Evolutionary conservation across 2,797 vertebrate genomes (phyloP).

Genomic region (Chromis chromis): DNA sequence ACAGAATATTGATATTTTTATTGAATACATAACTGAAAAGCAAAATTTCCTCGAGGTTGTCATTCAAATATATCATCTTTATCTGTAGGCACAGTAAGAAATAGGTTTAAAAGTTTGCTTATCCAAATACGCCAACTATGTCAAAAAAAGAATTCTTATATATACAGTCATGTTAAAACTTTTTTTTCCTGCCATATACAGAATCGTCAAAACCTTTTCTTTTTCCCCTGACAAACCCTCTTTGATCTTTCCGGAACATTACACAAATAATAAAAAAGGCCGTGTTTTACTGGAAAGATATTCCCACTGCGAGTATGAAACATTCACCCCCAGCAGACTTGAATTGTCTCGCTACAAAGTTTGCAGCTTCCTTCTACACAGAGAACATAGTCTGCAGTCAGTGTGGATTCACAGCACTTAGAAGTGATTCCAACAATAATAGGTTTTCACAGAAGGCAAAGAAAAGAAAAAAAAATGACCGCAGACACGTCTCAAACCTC

Average conservation of each 20-base stretch:
- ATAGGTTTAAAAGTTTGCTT: not conserved
- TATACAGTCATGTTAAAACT: too few relatives aligned
- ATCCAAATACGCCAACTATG: too few relatives aligned
- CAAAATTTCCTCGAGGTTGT: not conserved
- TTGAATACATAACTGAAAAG: not conserved
- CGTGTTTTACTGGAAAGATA: constrained; percentile 16
- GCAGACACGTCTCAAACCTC: constrained; percentile 6
- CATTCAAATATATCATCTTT: not conserved
- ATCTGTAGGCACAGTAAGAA: not conserved
- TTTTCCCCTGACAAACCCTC: not conserved
- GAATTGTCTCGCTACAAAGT: constrained; percentile 18
- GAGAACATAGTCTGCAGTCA: not conserved
- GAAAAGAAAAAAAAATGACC: not conserved
- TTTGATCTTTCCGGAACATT: constrained; percentile 3
- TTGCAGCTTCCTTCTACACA: not conserved
- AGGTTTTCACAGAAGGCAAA: not conserved
- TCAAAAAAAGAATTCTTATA: too few relatives aligned
- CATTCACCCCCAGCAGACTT: not conserved
- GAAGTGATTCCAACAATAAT: not conserved
- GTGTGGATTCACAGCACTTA: constrained; percentile 9
- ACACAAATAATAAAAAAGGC: constrained; percentile 1
- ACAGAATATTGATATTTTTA: not conserved
- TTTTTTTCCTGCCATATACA: not conserved
- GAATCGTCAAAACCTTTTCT: not conserved
- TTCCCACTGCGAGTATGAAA: not conserved